Evolutionary conservation across 1,140 invertebrate species (phyloP), one percentile per base, ranked within the genome.

Genomic region (Goniozus legneri): DNA sequence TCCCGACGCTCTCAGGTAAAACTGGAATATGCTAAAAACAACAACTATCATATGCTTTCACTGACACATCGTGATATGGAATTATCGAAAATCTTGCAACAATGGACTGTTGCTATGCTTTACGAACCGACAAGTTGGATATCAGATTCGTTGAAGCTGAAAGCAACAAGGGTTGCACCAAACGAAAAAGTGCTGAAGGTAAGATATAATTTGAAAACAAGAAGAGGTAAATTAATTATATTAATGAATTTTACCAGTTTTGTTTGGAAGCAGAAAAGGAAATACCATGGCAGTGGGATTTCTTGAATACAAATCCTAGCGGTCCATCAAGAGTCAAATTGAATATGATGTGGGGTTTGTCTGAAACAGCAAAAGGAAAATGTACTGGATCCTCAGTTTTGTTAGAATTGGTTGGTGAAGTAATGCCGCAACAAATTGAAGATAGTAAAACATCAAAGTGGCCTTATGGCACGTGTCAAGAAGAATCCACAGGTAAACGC

Each of bases 281-380:
- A 12, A 53, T 56, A 13, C 70, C 70, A 3, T 75, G 68, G 70
- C 65, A 64, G 44, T 74, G 73, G 70, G 60, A 73, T 12, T 67
- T 68, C 31, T 50, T 75, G 21, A 75, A 58, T 32, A 53, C 44
- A 13, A 60, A 63, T 44, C 65, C 69, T n/a, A 72, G 61, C 44
- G 60, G 64, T n/a, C 56, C 58, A 12, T 58, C 63, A 30, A 61
- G 50, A 8, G 27, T 73, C 3, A 58, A 62, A 43, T 51, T 74
- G 20, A 62, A 65, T 49, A 20, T 68, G 12, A 40, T 56, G 7
- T 75, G 72, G 72, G 70, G 68, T 27, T 20, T 33, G 0, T 52
- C 64, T 13, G 63, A 73, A 40, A 56, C 56, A 15, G 60, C 61
- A 2, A 71, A 66, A 56, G 70, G 69, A 20, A 73, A 67, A 54